Base-by-base conservation (phyloP, 2,797 vertebrate species). In the Trachurus trachurus region DNA sequence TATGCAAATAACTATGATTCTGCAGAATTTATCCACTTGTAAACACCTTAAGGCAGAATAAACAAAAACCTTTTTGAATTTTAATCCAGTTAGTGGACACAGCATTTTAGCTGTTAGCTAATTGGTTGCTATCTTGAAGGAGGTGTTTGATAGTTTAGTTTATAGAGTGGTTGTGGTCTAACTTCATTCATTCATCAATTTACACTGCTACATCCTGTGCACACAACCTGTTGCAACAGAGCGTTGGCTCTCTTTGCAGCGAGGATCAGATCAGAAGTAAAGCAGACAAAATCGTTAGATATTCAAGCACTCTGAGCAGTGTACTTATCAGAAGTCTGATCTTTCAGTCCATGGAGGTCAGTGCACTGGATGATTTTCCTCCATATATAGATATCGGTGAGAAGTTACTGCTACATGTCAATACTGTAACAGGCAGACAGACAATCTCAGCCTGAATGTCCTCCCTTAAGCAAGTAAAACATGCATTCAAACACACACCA, bases 131-230 rank as follows among this genome's bases (percentile, higher is more conserved):
- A 5, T 34, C 31, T 5, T 34, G 31, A 4, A 34, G 31, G 31
- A 34, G 5, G 31, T 34, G 31, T 34, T 34, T 5, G 31, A 34
- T 6, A 34, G 31, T 1, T 34, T 6, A 34, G 31, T 34, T 34
- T 34, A 34, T 34, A 74, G 57, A 2, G 9, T 31, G 39, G 22
- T 66, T 19, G 4, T 68, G 21, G 17, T 75, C 31, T 58, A 56
- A 71, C 71, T 71, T 74, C 8, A 58, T 76, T 50, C 21, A 74
- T 68, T 42, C 58, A 34, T 74, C 45, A 57, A 39, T 5, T 42
- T 17, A n/a, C 31, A 39, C 12, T 45, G 47, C 12, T 37, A 19
- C n/a, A 1, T 31, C 8, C 19, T 52, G 9, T 61, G 19, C 16
- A 2, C 22, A 19, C 47, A 19, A 19, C 50, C 16, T 21, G 21